Evolutionary conservation across 2,113 vertebrate genomes (phyloP), one percentile per base, ranked within the genome.

Genomic region (Tyrannus savana): DNA sequence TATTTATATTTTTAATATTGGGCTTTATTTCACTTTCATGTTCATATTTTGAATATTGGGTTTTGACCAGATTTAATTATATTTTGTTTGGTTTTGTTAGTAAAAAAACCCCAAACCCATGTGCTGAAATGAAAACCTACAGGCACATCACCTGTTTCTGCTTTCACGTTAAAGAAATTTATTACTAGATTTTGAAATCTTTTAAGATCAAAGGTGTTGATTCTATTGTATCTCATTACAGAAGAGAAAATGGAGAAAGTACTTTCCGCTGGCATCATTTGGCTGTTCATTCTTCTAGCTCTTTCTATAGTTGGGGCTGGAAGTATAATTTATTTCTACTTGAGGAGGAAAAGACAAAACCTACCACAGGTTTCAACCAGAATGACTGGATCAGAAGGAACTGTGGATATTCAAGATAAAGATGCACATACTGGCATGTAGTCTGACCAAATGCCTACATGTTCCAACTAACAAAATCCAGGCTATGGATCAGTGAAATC

Each of bases 291-390:
- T 78, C 28, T 95, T 68, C 66, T 96, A 42, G 23, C 17, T 41
- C 27, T 97, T 74, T 78, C 62, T 49, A 9, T 27, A 46, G 19
- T 6, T 84, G 91, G 56, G 75, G 58, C 44, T 72, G 93, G 62
- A 87, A 78, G 44, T 58, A 39, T 52, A 60, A 30, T 75, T 52
- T 96, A 64, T 67, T 79, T 87, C 62, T 76, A 2, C 49, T 31
- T 58, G 66, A 94, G 30, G 35, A 96, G 58, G 62, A 95, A 84
- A 79, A 94, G 74, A 24, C 74, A 92, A 93, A 68, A 59, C 7
- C 44, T 53, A 7, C 17, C 25, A 53, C 7, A 28, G 27, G 46
- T 56, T 87, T 84, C 53, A 79, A 64, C 80, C 9, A 82, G 58
- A 75, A 95, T 93, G 77, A 84, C 53, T 27, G 87, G 58, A 72